Base-by-base conservation (phyloP, 2,888 invertebrate species). In the Drosophila robusta region DNA sequence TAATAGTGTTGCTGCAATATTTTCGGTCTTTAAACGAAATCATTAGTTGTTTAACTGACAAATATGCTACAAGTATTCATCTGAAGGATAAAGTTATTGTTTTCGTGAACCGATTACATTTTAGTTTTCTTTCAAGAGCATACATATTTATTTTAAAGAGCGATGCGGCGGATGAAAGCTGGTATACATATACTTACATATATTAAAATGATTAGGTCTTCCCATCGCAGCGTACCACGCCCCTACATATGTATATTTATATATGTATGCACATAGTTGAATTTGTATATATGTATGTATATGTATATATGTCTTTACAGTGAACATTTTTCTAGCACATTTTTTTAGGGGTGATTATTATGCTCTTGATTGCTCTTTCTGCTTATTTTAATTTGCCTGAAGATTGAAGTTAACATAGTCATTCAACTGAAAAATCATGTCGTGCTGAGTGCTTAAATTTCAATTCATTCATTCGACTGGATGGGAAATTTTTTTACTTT, bases 331-430 rank as follows among this genome's bases (percentile, higher is more conserved):
- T 29, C 29, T 12, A 34, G 1, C 12, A 12, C 0, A 12, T 34
- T 34, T 65, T 63, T 61, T 60, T 58, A 69, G 83, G 80, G 80
- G 73, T 82, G 70, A 65, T 36, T 64, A 56, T 58, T 50, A 42
- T 64, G 39, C 62, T 80, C 54, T 67, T 47, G 80, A 86, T 76
- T 81, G 80, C 80, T 86, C 80, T 76, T 81, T 81, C 80, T 86
- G 69, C 64, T 62, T 63, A 73, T 68, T 79, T 79, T 79, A 76
- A 66, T 76, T 58, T 73, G 57, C 68, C 57, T 64, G 69, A 79
- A 66, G 70, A 76, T 83, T 70, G 66, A 45, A 55, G 61, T 70
- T 52, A 47, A 60, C 50, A 58, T 67, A 80, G 46, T 65, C 80
- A 70, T 64, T 86, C 77, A 79, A 82, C 80, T 81, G 80, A 79